Percentiles rank a stretch among this genome's conserved stretches.
These are phyloP conservation scores for Torymus auratus DNA, from an alignment of 2,888 invertebrate species.

Conservation along the genomic window DNA sequence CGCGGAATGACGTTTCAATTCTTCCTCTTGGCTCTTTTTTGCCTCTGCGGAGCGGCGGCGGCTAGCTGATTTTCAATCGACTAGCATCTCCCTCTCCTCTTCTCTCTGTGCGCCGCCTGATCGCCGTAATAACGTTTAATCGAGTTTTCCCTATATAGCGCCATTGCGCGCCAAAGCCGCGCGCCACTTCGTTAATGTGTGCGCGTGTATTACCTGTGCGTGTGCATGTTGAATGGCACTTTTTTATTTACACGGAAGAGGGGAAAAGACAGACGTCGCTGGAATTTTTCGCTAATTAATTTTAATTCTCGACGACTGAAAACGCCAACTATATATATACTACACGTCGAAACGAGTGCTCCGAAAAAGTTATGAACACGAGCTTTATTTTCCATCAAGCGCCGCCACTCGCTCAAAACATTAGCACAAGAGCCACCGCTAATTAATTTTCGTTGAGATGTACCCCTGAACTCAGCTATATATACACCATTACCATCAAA, in stretches of 20 bases:
- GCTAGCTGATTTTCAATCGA: constrained; percentile 43
- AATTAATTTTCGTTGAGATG: constrained; percentile 39
- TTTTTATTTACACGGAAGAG: not conserved
- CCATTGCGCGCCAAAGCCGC: not conserved
- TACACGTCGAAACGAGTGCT: not conserved
- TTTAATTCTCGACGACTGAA: not conserved
- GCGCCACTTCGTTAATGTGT: not conserved
- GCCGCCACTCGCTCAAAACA: not conserved
- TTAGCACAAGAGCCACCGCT: constrained; percentile 15
- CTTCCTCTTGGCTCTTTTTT: constrained; percentile 60
- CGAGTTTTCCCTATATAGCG: constrained; percentile 25
- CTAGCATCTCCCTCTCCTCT: not conserved
- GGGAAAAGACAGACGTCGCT: not conserved
- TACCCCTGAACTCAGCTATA: not conserved
- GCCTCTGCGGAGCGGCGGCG: not conserved
- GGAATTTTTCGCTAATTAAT: constrained; percentile 13
- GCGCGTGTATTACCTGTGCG: too few relatives aligned
- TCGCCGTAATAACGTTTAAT: constrained; percentile 42
- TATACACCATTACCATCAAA: not conserved
- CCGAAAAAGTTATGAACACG: constrained; percentile 18
- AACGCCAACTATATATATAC: too few relatives aligned
- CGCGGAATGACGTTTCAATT: constrained; percentile 72
- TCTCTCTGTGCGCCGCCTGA: not conserved
- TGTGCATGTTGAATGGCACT: too few relatives aligned
- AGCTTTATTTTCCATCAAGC: constrained; percentile 38